Evolutionary conservation across 2,888 invertebrate species (phyloP), one percentile per base, ranked within the genome.

Genomic region (Pollenia griseotomentosa): DNA sequence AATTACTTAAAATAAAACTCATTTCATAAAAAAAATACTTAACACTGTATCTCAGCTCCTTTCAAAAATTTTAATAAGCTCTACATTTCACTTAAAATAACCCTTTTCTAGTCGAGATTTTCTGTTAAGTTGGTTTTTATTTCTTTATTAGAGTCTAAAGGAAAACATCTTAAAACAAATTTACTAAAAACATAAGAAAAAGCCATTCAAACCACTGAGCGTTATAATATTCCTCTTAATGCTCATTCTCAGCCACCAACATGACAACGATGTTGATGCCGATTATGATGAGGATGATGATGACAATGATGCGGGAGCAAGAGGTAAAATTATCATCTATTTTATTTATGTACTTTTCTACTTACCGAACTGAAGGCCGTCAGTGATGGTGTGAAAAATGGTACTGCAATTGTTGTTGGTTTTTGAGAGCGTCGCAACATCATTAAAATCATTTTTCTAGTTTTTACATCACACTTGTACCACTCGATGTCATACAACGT

Each of bases 381-480:
- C 89, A 92, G 83, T 4, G 93, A 92, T 84, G 92, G 92, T 63
- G 92, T 90, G 90, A 93, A 93, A 90, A 93, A 93, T 75, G 93
- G 93, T 73, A 91, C 93, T 65, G 89, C 89, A 89, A 93, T 91
- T 86, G 90, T 88, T 88, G 89, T 90, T 68, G 92, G 89, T 84
- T 90, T 90, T 82, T 92, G 93, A 73, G 93, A 90, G 33, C 93
- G 91, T 65, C 90, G 90, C 88, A 93, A 88, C 86, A 93, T 91
- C 91, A 93, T 91, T 90, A 93, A 90, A 90, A 93, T 90, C 89
- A 93, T 91, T 91, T 91, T 91, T 82, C 92, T 91, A 88, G 92
- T 92, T 85, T 89, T 89, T 85, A 86, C 89, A 89, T 93, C 92
- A 88, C 93, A 93, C 90, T 92, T 93, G 79, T 92, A 93, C 93